Percentiles rank a stretch among this genome's conserved stretches.
phyloP scores from a whole-genome alignment of 2,888 invertebrate genomes.

The Leucoptera coffeella region DNA sequence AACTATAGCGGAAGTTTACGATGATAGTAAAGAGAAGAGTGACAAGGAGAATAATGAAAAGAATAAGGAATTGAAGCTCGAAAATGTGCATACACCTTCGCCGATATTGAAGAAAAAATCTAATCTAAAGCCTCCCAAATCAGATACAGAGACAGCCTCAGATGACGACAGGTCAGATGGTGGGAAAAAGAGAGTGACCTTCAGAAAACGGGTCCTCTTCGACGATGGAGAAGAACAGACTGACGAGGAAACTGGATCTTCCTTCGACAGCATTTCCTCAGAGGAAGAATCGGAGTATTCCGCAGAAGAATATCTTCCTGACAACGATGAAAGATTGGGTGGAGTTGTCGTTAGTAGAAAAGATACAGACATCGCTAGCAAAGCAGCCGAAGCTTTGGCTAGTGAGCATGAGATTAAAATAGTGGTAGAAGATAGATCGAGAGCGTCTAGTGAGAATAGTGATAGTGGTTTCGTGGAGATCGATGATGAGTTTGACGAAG shows the following conservation, averaged over 20 bases:
- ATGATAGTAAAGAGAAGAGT: too few species aligned
- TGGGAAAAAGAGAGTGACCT: constrained; percentile 39
- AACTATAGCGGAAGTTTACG: constrained; percentile 15
- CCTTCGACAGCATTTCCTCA: constrained; percentile 36
- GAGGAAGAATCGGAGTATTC: constrained; percentile 23
- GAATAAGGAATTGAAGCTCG: constrained; percentile 11
- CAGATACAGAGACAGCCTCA: constrained; percentile 34
- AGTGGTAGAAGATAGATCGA: too few species aligned
- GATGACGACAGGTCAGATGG: constrained; percentile 38
- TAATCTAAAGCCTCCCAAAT: constrained; percentile 31
- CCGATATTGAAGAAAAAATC: constrained; percentile 26
- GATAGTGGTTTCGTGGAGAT: constrained; percentile 43
- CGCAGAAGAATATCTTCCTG: constrained; percentile 15
- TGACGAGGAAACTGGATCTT: constrained; percentile 31
- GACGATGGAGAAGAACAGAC: constrained; percentile 46
- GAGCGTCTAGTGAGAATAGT: constrained; percentile 41
- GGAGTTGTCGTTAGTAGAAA: constrained; percentile 15
- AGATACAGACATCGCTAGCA: too few species aligned
- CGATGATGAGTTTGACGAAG: constrained; percentile 24
- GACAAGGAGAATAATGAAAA: constrained; percentile 6
- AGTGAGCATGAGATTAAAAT: too few species aligned
- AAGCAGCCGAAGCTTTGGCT: too few species aligned
- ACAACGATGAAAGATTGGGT: constrained; percentile 23
- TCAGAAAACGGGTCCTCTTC: constrained; percentile 42
- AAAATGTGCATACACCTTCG: too few species aligned